phyloP scores from a whole-genome alignment of 2,797 vertebrate species.

The Sternotherus odoratus region DNA sequence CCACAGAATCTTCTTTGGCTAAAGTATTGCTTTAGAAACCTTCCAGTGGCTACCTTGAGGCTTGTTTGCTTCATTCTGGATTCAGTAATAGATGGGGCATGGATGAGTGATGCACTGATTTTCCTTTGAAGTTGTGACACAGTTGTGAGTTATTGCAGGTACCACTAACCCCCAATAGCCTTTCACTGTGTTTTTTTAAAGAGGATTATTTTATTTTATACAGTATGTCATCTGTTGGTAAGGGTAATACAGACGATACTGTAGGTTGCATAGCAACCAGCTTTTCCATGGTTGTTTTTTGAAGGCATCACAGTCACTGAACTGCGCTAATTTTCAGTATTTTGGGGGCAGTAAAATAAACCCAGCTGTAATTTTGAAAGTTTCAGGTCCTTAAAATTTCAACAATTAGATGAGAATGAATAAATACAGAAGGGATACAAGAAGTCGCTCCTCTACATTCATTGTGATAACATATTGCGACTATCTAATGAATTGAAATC shows the following conservation, averaged over 20 bases:
- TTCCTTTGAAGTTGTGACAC: slow-evolving; percentile 67
- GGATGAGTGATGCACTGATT: slow-evolving; percentile 35
- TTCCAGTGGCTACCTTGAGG: slow-evolving; percentile 17
- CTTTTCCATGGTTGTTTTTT: slow-evolving; percentile 72
- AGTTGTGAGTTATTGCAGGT: slow-evolving; percentile 62
- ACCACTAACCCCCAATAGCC: slow-evolving; percentile 68
- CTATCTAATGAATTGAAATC: neutral
- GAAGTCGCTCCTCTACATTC: neutral
- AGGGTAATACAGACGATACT: slow-evolving; percentile 67
- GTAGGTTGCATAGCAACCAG: slow-evolving; percentile 82
- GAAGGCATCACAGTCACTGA: slow-evolving; percentile 67
- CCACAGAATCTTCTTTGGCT: slow-evolving; percentile 2
- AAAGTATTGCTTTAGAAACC: slow-evolving; percentile 31
- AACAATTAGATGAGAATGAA: neutral
- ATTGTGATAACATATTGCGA: neutral
- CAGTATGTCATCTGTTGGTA: slow-evolving; percentile 71
- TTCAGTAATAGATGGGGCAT: slow-evolving; percentile 54
- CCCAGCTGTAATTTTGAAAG: slow-evolving; percentile 15
- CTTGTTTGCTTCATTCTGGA: slow-evolving; percentile 28
- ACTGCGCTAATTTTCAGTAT: slow-evolving; percentile 62
- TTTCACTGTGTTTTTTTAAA: slow-evolving; percentile 58
- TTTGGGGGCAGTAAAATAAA: slow-evolving; percentile 56
- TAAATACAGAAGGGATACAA: rapidly evolving
- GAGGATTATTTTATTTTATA: slow-evolving; percentile 75
- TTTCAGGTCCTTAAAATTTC: neutral